These are phyloP conservation scores for Anarhynchus alexandrinus DNA, from an alignment of 2,113 vertebrate species.

Conservation along the genomic window DNA sequence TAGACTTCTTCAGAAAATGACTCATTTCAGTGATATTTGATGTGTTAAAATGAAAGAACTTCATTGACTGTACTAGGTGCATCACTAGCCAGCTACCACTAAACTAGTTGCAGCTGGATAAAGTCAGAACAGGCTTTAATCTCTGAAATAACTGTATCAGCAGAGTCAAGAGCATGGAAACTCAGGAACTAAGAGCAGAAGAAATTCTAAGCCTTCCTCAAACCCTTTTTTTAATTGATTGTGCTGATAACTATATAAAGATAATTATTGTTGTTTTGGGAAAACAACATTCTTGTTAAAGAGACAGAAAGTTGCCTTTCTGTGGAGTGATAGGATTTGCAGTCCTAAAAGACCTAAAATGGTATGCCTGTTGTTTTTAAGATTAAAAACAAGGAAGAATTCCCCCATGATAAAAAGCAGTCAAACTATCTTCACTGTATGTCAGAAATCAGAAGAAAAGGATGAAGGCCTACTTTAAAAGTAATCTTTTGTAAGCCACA, in stretches of 20 bases:
- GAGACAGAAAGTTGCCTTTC: not conserved
- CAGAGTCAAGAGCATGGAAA: not conserved
- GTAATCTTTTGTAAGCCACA: not conserved
- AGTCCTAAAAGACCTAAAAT: not conserved
- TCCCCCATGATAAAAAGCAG: not conserved
- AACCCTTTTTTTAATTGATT: not conserved
- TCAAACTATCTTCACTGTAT: not conserved
- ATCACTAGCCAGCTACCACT: not conserved
- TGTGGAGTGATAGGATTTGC: not conserved
- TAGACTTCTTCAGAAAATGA: not conserved
- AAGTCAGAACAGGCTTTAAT: not conserved
- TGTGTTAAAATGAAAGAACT: not conserved
- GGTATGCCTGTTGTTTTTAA: not conserved
- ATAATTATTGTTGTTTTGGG: not conserved
- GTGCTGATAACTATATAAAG: not conserved
- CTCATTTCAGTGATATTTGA: not conserved
- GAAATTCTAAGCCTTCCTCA: not conserved
- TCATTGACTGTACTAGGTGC: not conserved
- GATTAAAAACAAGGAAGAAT: not conserved
- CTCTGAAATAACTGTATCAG: not conserved
- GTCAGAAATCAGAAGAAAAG: not conserved
- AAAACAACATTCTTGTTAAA: not conserved
- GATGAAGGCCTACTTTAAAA: not conserved
- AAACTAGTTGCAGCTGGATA: not conserved
- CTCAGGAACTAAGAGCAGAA: not conserved